Percentiles rank a stretch among this genome's conserved stretches.
These are phyloP conservation scores for Aphidius colemani DNA, from an alignment of 2,888 invertebrate species.

Conservation along the genomic window DNA sequence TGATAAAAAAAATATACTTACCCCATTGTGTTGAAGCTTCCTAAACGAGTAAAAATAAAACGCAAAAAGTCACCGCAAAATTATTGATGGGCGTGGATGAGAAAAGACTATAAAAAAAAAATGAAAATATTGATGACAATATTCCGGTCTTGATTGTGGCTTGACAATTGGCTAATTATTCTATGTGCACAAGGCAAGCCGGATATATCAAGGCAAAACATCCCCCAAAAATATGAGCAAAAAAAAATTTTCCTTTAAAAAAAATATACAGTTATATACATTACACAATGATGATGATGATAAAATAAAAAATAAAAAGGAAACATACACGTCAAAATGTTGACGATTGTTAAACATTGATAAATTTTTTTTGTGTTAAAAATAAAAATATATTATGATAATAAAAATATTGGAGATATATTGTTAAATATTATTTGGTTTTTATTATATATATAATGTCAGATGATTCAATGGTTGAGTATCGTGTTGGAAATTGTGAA, in stretches of 20 bases:
- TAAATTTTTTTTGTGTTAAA: constrained; percentile 14
- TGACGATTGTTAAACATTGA: constrained; percentile 8
- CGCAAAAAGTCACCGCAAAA: too few relatives aligned
- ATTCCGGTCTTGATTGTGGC: constrained; percentile 46
- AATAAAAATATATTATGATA: not conserved
- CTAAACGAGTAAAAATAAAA: not conserved
- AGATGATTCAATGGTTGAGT: constrained; percentile 12
- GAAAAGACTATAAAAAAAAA: constrained; percentile 8
- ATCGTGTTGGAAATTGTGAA: not conserved
- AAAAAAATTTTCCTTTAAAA: not conserved
- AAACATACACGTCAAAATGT: constrained; percentile 6
- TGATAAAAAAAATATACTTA: too few relatives aligned
- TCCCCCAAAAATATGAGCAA: constrained; percentile 14
- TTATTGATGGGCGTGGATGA: not conserved
- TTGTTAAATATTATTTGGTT: too few relatives aligned
- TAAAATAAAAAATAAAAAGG: not conserved
- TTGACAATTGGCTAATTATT: constrained; percentile 57
- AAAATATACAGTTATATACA: too few relatives aligned
- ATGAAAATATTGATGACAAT: constrained; percentile 57
- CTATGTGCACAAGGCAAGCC: constrained; percentile 43
- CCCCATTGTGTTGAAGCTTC: too few relatives aligned
- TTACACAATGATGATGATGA: too few relatives aligned
- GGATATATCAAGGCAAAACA: constrained; percentile 38
- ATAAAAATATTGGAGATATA: not conserved
- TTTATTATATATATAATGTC: not conserved